These are phyloP conservation scores for Hystrix cristata DNA, from an alignment of 2,113 vertebrate genomes.

Conservation along the genomic window DNA sequence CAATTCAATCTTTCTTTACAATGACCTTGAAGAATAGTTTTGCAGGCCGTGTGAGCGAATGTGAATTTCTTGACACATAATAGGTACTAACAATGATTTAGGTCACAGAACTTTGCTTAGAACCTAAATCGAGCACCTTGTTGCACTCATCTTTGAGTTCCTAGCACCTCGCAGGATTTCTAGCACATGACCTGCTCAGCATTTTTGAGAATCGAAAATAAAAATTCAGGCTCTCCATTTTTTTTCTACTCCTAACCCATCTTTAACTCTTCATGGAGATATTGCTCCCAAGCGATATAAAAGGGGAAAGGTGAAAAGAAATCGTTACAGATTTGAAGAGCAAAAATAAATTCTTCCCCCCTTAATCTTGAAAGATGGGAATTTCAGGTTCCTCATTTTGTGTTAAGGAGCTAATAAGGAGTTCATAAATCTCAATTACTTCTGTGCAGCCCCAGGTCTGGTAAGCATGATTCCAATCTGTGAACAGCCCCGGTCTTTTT, in stretches of 20 bases:
- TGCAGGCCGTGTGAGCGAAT: not conserved
- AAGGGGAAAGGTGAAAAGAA: conserved; percentile 63
- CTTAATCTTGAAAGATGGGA: conserved; percentile 79
- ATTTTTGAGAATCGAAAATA: conserved; percentile 42
- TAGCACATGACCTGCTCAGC: not conserved
- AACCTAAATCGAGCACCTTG: not conserved
- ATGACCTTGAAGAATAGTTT: conserved; percentile 56
- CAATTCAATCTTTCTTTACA: conserved; percentile 8
- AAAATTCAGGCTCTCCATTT: not conserved
- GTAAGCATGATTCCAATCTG: conserved; percentile 63
- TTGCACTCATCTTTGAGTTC: not conserved
- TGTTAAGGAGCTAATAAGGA: conserved; percentile 78
- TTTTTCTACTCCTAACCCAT: not conserved
- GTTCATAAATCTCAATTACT: conserved; percentile 83
- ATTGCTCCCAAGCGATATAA: conserved; percentile 16
- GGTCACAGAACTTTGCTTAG: not conserved
- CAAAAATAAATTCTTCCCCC: conserved; percentile 74
- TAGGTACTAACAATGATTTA: not conserved
- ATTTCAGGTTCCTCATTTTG: conserved; percentile 77
- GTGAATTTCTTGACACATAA: not conserved
- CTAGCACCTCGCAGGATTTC: not conserved
- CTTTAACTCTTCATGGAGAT: conserved; percentile 40
- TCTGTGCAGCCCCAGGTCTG: conserved; percentile 25
- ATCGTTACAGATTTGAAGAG: conserved; percentile 72
- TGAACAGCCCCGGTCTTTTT: conserved; percentile 29